Evolutionary conservation across 2,113 vertebrate genomes (phyloP).

Genomic region (Vulpes lagopus): DNA sequence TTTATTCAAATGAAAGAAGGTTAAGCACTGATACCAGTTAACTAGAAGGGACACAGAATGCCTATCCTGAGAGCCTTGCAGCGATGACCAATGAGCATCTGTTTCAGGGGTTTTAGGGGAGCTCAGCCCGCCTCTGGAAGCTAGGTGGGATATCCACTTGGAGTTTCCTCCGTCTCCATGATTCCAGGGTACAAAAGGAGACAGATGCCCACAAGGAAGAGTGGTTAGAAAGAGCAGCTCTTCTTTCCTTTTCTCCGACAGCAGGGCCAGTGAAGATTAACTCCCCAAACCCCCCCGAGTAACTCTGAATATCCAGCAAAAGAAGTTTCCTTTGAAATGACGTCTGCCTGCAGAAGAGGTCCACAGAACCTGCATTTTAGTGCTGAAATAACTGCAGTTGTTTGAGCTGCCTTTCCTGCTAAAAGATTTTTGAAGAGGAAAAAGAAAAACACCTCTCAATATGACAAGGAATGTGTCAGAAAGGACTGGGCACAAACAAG

Average conservation of each 20-base stretch:
- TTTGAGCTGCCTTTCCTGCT: neutral
- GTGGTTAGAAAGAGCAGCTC: neutral
- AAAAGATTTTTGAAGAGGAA: neutral
- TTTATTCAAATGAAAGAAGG: neutral
- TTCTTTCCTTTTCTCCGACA: neutral
- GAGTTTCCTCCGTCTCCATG: neutral
- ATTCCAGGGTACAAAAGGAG: neutral
- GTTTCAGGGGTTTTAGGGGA: neutral
- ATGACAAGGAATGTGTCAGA: neutral
- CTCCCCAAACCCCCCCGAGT: neutral
- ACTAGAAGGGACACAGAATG: neutral
- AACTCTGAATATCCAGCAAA: neutral
- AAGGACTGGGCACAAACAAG: neutral
- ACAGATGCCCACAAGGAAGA: neutral
- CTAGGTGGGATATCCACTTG: neutral
- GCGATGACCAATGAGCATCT: neutral
- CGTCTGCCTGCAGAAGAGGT: neutral
- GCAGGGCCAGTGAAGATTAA: neutral
- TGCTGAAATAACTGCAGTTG: neutral
- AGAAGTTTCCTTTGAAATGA: constrained; percentile 20
- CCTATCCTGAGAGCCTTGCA: neutral
- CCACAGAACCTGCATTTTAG: neutral
- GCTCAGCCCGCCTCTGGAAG: neutral
- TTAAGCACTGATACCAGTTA: neutral
- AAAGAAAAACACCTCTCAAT: neutral